Percentiles rank a stretch among this genome's conserved stretches.
phyloP scores from a whole-genome alignment of 2,888 invertebrate genomes.

The Apamea sordens region DNA sequence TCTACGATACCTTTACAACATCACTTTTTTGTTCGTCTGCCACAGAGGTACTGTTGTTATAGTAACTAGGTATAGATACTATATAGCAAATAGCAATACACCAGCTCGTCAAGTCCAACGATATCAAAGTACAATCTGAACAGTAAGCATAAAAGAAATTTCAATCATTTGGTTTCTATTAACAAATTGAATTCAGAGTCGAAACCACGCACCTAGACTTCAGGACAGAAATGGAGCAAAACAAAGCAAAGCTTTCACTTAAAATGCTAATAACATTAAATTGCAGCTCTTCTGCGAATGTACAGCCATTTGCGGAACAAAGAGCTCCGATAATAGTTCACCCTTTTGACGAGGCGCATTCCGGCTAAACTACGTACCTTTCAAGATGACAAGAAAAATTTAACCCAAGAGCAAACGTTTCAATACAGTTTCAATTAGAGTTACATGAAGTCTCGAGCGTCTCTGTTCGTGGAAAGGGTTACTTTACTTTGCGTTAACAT shows the following conservation, averaged over 20 bases:
- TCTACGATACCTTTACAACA: neutral
- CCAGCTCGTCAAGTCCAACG: neutral
- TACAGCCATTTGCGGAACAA: slow-evolving; percentile 35
- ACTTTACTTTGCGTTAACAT: slow-evolving; percentile 22
- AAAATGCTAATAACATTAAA: slow-evolving; percentile 28
- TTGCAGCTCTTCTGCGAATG: slow-evolving; percentile 15
- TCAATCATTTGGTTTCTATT: neutral
- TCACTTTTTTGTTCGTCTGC: neutral
- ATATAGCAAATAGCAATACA: neutral
- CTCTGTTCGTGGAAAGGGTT: slow-evolving; percentile 1
- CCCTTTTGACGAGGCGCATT: slow-evolving; percentile 13
- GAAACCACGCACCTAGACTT: neutral
- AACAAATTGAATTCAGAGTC: slow-evolving; percentile 19
- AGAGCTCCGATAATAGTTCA: slow-evolving; percentile 20
- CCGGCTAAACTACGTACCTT: neutral
- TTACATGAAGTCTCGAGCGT: neutral
- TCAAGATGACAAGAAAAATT: neutral
- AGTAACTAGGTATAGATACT: too few relatives aligned
- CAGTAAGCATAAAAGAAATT: slow-evolving; percentile 7
- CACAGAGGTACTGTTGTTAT: neutral
- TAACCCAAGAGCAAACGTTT: neutral
- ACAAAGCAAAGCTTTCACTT: slow-evolving; percentile 16
- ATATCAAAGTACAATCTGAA: neutral
- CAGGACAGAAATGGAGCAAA: slow-evolving; percentile 13
- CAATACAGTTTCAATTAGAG: slow-evolving; percentile 24